Conservation (phyloP, 2,797 vertebrate genomes). For the Alectoris magna region DNA sequence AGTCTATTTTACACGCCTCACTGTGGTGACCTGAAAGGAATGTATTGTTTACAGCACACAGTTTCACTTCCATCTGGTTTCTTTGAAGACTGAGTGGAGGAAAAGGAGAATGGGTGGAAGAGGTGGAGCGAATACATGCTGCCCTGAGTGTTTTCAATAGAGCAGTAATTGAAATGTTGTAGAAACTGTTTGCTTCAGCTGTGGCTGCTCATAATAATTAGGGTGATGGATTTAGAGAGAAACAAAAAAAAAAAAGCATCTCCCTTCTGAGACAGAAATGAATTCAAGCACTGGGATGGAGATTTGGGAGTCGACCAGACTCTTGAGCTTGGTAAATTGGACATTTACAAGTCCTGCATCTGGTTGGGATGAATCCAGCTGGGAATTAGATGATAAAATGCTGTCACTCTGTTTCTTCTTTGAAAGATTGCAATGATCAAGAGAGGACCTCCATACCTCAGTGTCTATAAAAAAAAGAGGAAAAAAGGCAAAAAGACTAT, state of each 20-base stretch:
- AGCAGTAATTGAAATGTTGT: slow-evolving; percentile 40
- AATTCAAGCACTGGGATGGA: background rate
- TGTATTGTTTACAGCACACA: background rate
- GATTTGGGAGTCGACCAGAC: background rate
- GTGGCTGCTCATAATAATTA: slow-evolving; percentile 38
- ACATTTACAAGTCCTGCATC: background rate
- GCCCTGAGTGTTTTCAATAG: slow-evolving; percentile 5
- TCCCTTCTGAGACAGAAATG: background rate
- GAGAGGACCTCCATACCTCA: background rate
- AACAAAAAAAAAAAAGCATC: background rate
- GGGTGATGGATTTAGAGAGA: slow-evolving; percentile 16
- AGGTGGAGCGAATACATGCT: background rate
- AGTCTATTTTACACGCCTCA: background rate
- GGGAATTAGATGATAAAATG: background rate
- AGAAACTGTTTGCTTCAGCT: slow-evolving; percentile 9
- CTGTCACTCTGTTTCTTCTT: background rate
- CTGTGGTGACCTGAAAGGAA: background rate
- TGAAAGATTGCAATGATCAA: background rate
- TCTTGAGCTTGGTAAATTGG: background rate
- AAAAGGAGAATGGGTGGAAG: background rate
- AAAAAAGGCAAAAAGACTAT: too few relatives aligned
- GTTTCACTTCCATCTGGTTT: background rate
- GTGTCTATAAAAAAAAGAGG: background rate
- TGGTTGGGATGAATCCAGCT: background rate
- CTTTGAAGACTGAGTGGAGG: background rate